These are phyloP conservation scores for Thereva nobilitata DNA, from an alignment of 2,888 invertebrate genomes.

Conservation along the genomic window DNA sequence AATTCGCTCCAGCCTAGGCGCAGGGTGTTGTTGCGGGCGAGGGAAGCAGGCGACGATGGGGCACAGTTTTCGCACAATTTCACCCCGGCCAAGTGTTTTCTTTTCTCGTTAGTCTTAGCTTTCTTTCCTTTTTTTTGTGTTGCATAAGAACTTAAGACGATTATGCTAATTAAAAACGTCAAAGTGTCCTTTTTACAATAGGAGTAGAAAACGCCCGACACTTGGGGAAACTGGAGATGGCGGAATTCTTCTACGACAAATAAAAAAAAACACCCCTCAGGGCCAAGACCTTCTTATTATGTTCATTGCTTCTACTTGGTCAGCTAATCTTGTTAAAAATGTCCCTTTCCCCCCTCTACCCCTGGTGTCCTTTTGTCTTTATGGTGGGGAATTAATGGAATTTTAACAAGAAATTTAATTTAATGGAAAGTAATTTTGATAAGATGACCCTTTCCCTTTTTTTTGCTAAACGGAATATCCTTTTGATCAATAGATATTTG, in stretches of 20 bases:
- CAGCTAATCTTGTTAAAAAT: conserved; percentile 30
- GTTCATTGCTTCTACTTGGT: conserved; percentile 4
- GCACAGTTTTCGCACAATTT: not conserved
- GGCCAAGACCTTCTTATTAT: not conserved
- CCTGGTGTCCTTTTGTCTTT: conserved; percentile 8
- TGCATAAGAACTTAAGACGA: conserved; percentile 22
- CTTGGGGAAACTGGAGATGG: conserved; percentile 11
- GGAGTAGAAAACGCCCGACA: conserved; percentile 1
- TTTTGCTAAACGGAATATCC: not conserved
- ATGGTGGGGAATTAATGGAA: conserved; percentile 21
- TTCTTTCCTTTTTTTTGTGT: conserved; percentile 15
- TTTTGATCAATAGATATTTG: conserved; percentile 3
- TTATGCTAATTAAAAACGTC: conserved; percentile 29
- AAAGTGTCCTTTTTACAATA: conserved; percentile 23
- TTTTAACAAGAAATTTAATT: conserved; percentile 32
- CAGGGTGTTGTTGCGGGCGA: no score
- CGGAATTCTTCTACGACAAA: not conserved
- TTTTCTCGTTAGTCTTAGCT: conserved; percentile 1
- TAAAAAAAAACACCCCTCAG: not conserved
- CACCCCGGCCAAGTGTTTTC: not conserved
- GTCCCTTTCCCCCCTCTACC: conserved; percentile 16
- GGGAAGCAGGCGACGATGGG: not conserved
- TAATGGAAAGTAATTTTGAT: conserved; percentile 30
- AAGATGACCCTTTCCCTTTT: conserved; percentile 21
- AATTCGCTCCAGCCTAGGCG: not conserved